Evolutionary conservation across 2,113 vertebrate genomes (phyloP), one percentile per base, ranked within the genome.

Genomic region (Nettapus auritus): DNA sequence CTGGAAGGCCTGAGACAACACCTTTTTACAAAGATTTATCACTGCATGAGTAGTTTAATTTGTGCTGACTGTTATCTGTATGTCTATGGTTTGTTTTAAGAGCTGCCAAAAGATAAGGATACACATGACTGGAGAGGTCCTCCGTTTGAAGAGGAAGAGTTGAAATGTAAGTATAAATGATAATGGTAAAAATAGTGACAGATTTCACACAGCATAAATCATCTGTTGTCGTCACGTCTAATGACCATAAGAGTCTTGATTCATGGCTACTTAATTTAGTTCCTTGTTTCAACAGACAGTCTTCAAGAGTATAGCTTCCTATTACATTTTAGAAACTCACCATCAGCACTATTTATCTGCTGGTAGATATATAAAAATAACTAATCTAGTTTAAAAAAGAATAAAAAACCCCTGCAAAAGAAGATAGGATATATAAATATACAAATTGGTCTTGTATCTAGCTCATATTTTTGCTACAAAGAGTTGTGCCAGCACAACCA

Each of bases 121-220:
- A 88, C 64, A 15, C 44, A 29, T 53, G 71, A 29, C 66, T 50
- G 8, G 77, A 52, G 12, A 93, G 75, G 64, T 67, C 25, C 34
- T 78, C 17, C 33, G 66, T 88, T 50, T 89, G 86, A 95, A 73
- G 87, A 85, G 2, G 40, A 86, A 77, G 94, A 97, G 44, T 66
- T 94, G 83, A 96, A 94, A 46, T 95, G 95, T 98, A 93, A 96
- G 97, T 90, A 53, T 69, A 91, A 96, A 82, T 46, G 2, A 70
- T 36, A 73, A 59, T 50, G 6, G 4, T 34, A 34, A 73, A 84
- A 86, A 28, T 3, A 74, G 40, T 40, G 50, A 46, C 25, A 95
- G 36, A 80, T 33, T 40, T 36, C 18, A 55, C 5, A 29, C 6
- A 55, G 42, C 33, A 52, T 36, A 44, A 64, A 56, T 44, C 4